Percentiles rank a stretch among this genome's conserved stretches.
phyloP scores from a whole-genome alignment of 2,797 vertebrate species.

The Neosilurus mollespiculum region DNA sequence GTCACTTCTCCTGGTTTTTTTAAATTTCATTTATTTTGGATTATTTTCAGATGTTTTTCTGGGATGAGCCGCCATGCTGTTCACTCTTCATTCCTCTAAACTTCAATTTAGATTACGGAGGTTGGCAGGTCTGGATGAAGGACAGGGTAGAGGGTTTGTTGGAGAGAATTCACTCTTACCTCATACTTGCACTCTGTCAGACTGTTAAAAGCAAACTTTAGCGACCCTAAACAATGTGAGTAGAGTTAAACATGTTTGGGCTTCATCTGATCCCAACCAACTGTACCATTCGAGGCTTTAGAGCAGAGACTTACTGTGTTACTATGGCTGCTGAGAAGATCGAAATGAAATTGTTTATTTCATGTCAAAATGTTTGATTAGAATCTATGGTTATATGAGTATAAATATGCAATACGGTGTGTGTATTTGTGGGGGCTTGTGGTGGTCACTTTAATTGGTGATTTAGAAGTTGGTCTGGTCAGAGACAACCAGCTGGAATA shows the following conservation, averaged over 20 bases:
- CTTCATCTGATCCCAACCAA: slow-evolving; percentile 24
- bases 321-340: slow-evolving; percentile 28
- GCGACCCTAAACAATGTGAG: not conserved
- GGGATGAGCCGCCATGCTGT: slow-evolving; percentile 18
- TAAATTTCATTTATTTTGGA: slow-evolving; percentile 39
- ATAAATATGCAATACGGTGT: slow-evolving; percentile 16
- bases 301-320: slow-evolving; percentile 7
- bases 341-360: slow-evolving; percentile 36
- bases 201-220: slow-evolving; percentile 20
- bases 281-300: slow-evolving; percentile 28
- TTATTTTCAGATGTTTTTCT: slow-evolving; percentile 31
- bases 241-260: slow-evolving; percentile 17
- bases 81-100: slow-evolving; percentile 35
- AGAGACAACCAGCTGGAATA: slow-evolving; percentile 41
- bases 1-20: slow-evolving; percentile 30
- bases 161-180: slow-evolving; percentile 21
- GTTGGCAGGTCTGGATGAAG: slow-evolving; percentile 29
- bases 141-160: slow-evolving; percentile 11
- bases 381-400: slow-evolving; percentile 26
- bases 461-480: slow-evolving; percentile 37
- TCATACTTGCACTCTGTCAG: slow-evolving; percentile 23
- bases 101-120: slow-evolving; percentile 27
- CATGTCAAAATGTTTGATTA: slow-evolving; percentile 31
- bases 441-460: slow-evolving; percentile 19
- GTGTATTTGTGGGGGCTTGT: not conserved